Evolutionary conservation across 2,797 vertebrate species (phyloP), one percentile per base, ranked within the genome.

Genomic region (Urocyon cinereoargenteus): DNA sequence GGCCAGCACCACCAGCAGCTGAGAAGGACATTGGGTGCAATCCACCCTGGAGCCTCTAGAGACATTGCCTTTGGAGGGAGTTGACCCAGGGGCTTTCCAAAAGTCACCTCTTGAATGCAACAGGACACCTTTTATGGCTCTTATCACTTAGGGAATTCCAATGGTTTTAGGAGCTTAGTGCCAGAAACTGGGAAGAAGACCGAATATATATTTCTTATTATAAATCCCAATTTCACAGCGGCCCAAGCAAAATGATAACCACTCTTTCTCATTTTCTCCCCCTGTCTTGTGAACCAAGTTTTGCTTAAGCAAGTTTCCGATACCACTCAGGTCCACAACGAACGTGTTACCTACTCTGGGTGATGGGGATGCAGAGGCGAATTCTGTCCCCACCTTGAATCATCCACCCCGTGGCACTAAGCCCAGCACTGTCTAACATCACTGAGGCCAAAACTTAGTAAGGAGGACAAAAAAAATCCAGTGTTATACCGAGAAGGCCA

Each of bases 221-320:
- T 68, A 83, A 86, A 51, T 88, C 78, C 83, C 59, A 66, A 61
- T 53, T 83, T 70, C 78, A 94, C 5, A 55, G 72, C 8, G 36
- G 49, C 77, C 22, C 53, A 59, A 28, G 88, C 15, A 72, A 87
- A 66, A 10, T 21, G 86, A 93, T 2, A 73, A 45, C 40, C 0
- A n/a, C 6, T 19, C 26, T 45, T 40, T 89, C 90, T 83, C 16
- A 14, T 77, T 59, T 62, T 8, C 11, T 4, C 6, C 16, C 13
- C 19, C 10, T 3, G 0, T 64, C 86, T 79, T 79, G 86, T 66
- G 36, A 94, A n/a, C 78, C 83, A 84, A 77, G 84, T 90, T 92
- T 62, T 75, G 57, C 55, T 89, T 51, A 45, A 95, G 70, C 31
- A 90, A 94, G 57, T 77, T 88, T 97, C 6, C 68, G 26, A 85